Percentiles rank a stretch among this genome's conserved stretches.
Conservation (phyloP, 2,797 vertebrate species). For the Acanthurus leucopareius region DNA sequence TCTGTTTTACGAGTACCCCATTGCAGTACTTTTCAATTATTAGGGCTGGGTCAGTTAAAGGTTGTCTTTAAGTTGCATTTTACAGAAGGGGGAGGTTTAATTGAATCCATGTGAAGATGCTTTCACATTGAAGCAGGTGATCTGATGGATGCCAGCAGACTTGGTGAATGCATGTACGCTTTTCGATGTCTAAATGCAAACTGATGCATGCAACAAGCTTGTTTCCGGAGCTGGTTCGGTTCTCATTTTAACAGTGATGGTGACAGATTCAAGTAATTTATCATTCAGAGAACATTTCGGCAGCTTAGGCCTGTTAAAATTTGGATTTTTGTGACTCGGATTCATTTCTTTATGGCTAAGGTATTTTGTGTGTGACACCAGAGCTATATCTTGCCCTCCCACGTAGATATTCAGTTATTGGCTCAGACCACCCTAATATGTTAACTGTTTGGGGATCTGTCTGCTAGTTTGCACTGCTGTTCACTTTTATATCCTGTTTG, state of each 20-base stretch:
- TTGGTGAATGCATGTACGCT: slow-evolving; percentile 36
- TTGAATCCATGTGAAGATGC: slow-evolving; percentile 5
- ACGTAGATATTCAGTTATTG: slow-evolving; percentile 25
- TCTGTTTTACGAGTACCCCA: slow-evolving; percentile 36
- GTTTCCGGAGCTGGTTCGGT: slow-evolving; percentile 19
- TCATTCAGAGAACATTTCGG: slow-evolving; percentile 12
- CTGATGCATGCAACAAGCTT: slow-evolving; percentile 22
- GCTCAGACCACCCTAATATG: slow-evolving; percentile 35
- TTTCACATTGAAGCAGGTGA: slow-evolving; percentile 1
- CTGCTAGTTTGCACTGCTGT: slow-evolving; percentile 74
- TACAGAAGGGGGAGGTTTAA: neutral
- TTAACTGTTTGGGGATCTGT: slow-evolving; percentile 51
- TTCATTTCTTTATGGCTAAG: slow-evolving; percentile 9
- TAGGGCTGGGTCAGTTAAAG: neutral
- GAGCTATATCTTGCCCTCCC: slow-evolving; percentile 1
- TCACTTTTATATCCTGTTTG: slow-evolving; percentile 52
- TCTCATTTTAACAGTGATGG: neutral
- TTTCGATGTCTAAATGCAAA: slow-evolving; percentile 39
- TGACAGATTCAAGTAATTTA: slow-evolving; percentile 14
- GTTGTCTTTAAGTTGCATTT: slow-evolving; percentile 36
- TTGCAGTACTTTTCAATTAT: slow-evolving; percentile 25
- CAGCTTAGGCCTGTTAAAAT: slow-evolving; percentile 11
- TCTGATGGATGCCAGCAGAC: slow-evolving; percentile 13
- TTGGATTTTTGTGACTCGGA: slow-evolving; percentile 11
- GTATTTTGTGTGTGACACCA: neutral